Percentiles rank a stretch among this genome's conserved stretches.
phyloP scores from a whole-genome alignment of 2,888 invertebrate species.

The Chrysolina americana region DNA sequence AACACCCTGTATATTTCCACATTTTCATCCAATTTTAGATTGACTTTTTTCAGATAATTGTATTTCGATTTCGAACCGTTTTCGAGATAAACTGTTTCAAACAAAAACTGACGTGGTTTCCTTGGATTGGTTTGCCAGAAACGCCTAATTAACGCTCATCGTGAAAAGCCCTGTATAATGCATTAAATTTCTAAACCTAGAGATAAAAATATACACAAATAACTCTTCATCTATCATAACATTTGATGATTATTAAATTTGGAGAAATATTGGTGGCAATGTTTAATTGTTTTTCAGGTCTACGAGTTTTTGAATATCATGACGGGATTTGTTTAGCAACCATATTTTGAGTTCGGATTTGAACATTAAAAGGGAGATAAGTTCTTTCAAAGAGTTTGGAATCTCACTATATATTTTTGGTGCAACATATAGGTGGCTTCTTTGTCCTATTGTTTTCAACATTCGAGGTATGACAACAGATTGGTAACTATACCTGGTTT shows the following conservation, averaged over 20 bases:
- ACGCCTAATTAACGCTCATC: too few relatives aligned
- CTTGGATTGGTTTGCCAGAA: too few relatives aligned
- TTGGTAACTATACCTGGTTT: not conserved
- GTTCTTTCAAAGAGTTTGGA: not conserved
- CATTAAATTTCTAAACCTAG: too few relatives aligned
- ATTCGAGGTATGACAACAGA: not conserved
- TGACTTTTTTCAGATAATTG: too few relatives aligned
- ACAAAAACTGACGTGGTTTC: too few relatives aligned
- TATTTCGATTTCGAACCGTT: too few relatives aligned
- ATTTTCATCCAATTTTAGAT: too few relatives aligned
- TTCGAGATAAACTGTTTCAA: too few relatives aligned
- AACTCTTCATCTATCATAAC: too few relatives aligned
- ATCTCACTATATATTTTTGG: not conserved
- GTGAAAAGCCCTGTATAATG: too few relatives aligned
- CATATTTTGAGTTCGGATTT: not conserved
- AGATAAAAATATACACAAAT: too few relatives aligned
- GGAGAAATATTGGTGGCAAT: not conserved
- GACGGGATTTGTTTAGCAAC: not conserved
- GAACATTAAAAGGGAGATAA: not conserved
- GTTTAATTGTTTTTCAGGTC: not conserved
- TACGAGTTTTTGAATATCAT: not conserved
- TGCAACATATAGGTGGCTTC: not conserved
- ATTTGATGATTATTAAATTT: not conserved
- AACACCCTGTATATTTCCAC: too few relatives aligned
- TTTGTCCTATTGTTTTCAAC: not conserved